These are phyloP conservation scores for Sinocyclocheilus rhinocerous DNA, from an alignment of 2,113 vertebrate species.

Conservation along the genomic window DNA sequence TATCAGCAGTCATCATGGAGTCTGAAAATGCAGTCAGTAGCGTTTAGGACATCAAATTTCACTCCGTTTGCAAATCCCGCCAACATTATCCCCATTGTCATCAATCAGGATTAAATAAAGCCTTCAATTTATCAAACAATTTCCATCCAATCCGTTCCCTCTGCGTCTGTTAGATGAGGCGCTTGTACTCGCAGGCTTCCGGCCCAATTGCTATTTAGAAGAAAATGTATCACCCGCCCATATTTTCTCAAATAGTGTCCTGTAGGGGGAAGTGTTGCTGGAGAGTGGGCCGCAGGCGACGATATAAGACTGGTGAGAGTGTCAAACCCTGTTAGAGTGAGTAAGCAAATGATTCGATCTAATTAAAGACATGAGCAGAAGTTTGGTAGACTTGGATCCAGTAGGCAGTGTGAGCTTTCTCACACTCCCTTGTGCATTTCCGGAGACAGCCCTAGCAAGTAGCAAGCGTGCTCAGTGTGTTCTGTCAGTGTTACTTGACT, in stretches of 20 bases:
- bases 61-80: conserved; percentile 53
- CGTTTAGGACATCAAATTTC: conserved; percentile 57
- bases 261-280: conserved; percentile 19
- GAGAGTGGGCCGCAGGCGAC: conserved; percentile 9
- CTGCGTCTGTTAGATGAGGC: conserved; percentile 46
- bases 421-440: background rate
- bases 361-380: conserved; percentile 34
- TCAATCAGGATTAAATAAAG: conserved; percentile 56
- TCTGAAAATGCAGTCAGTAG: conserved; percentile 46
- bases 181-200: conserved; percentile 13
- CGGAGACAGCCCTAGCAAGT: background rate
- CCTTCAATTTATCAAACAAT: conserved; percentile 55
- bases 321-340: conserved; percentile 35
- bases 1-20: conserved; percentile 42
- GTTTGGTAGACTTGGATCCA: background rate
- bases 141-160: conserved; percentile 25
- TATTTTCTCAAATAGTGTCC: conserved; percentile 25
- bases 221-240: conserved; percentile 1
- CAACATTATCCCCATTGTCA: conserved; percentile 43
- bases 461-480: background rate
- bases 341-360: conserved; percentile 30
- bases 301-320: conserved; percentile 25
- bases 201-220: conserved; percentile 35
- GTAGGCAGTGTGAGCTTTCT: background rate
- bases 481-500: conserved; percentile 4